phyloP scores from a whole-genome alignment of 2,888 invertebrate genomes.

The Flexamia atlantica region DNA sequence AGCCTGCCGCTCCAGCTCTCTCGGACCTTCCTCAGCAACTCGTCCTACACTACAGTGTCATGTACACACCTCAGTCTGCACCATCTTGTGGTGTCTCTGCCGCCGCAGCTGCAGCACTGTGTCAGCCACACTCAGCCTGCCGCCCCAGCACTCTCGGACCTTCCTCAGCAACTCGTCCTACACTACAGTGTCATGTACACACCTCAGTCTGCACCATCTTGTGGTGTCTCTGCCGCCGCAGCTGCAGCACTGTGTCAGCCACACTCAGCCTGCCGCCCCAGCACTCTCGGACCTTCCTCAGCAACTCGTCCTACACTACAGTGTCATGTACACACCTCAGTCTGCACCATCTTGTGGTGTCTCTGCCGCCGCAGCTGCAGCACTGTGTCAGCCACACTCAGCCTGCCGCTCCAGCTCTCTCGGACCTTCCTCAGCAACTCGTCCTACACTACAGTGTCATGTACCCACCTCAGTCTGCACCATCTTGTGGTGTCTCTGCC shows the following conservation, averaged over 20 bases:
- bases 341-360: slow-evolving; percentile 84
- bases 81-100: no score
- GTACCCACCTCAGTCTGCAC: slow-evolving; percentile 81
- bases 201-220: no score
- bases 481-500: slow-evolving; percentile 80
- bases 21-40: slow-evolving; percentile 80
- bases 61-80: slow-evolving; percentile 79
- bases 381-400: slow-evolving; percentile 84
- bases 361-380: slow-evolving; percentile 83
- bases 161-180: no score
- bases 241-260: no score
- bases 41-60: slow-evolving; percentile 74
- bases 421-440: slow-evolving; percentile 81
- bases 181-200: no score
- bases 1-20: slow-evolving; percentile 78
- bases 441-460: slow-evolving; percentile 78
- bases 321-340: slow-evolving; percentile 75
- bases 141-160: no score
- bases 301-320: no score
- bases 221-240: no score
- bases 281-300: no score
- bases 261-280: no score
- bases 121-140: no score
- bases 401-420: slow-evolving; percentile 77
- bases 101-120: no score